Conservation (phyloP, 1,140 invertebrate species). For the Rhagoletis zephyria region DNA sequence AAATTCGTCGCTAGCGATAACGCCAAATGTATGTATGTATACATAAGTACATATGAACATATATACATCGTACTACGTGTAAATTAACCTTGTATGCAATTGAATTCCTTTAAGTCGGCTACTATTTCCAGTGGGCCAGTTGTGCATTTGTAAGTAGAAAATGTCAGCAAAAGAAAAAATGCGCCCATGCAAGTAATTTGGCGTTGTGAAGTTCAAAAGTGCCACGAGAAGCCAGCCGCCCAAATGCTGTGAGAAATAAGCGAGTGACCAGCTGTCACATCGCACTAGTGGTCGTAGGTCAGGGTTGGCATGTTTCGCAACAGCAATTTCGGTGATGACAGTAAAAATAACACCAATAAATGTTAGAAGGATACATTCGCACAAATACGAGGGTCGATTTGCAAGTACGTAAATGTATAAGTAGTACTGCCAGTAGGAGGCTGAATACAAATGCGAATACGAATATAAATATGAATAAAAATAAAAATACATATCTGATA, state of each 20-base stretch:
- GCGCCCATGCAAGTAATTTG: not conserved
- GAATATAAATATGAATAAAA: too few species aligned
- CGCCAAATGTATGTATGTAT: too few species aligned
- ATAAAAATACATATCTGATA: too few species aligned
- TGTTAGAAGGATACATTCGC: not conserved
- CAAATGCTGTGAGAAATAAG: not conserved
- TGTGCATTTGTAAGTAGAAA: not conserved
- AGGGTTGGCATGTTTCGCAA: slow-evolving; percentile 40
- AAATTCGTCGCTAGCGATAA: too few species aligned
- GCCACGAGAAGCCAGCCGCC: slow-evolving; percentile 32
- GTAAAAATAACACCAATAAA: slow-evolving; percentile 11
- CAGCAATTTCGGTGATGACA: slow-evolving; percentile 44
- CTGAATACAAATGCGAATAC: too few species aligned
- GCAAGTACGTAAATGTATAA: not conserved
- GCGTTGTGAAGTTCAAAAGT: slow-evolving; percentile 28
- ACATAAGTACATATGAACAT: too few species aligned
- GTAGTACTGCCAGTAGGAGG: too few species aligned
- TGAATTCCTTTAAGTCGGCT: not conserved
- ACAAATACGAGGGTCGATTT: too few species aligned
- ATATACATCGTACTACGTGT: not conserved
- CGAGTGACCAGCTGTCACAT: slow-evolving; percentile 41
- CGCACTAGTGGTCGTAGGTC: slow-evolving; percentile 42
- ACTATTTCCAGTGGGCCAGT: slow-evolving; percentile 10
- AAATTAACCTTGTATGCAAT: not conserved
- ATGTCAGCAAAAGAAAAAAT: not conserved